Percentiles rank a stretch among this genome's conserved stretches.
These are phyloP conservation scores for Regulus satrapa DNA, from an alignment of 2,113 vertebrate genomes.

Conservation along the genomic window DNA sequence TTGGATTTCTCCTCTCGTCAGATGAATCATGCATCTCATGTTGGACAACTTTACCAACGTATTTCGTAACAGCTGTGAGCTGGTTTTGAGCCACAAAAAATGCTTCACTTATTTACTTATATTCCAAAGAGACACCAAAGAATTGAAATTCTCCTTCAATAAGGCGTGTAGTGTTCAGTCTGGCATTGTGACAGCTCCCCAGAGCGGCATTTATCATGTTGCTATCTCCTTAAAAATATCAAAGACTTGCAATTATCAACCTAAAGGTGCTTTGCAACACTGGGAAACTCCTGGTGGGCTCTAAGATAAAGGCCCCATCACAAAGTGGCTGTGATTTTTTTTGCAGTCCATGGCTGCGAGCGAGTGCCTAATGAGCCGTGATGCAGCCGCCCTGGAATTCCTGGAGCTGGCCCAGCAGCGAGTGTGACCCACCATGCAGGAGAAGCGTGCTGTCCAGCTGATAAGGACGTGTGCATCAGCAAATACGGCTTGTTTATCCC, in stretches of 20 bases:
- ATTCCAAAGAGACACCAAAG: not conserved
- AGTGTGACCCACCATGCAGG: not conserved
- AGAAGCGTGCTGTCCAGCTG: slow-evolving; percentile 6
- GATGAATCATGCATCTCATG: not conserved
- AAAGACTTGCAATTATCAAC: not conserved
- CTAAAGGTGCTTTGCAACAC: not conserved
- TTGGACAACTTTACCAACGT: not conserved
- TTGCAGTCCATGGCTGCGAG: not conserved
- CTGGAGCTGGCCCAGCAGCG: slow-evolving; percentile 18
- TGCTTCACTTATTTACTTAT: not conserved
- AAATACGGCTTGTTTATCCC: slow-evolving; percentile 43
- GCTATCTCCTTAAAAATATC: not conserved
- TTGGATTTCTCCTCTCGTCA: not conserved
- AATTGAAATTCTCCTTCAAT: not conserved
- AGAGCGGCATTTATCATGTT: not conserved
- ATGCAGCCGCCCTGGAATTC: not conserved
- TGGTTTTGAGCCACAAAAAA: not conserved
- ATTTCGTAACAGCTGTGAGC: not conserved
- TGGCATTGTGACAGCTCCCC: not conserved
- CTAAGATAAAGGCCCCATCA: not conserved
- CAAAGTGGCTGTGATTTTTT: not conserved
- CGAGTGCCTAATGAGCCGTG: accelerated
- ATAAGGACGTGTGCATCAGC: slow-evolving; percentile 44
- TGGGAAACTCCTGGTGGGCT: accelerated
- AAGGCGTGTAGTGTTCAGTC: not conserved